Base-by-base conservation (phyloP, 1,140 invertebrate genomes). In the Sycophaga agraensis region DNA sequence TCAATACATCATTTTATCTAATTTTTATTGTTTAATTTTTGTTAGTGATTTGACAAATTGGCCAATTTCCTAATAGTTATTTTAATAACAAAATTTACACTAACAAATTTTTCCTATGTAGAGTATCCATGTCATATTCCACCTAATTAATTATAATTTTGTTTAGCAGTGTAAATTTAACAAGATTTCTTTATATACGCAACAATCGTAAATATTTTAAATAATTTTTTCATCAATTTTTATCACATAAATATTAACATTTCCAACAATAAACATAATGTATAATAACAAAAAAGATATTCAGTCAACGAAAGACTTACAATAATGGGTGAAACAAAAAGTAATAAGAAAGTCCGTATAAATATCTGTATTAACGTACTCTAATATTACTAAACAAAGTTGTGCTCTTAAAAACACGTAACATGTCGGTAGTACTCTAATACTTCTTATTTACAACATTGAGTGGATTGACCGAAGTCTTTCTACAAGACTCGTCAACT, bases 331-430 rank as follows among this genome's bases (percentile, higher is more conserved):
- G 14, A 37, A 40, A 53, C 19, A 24, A 53, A 24, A 35, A 54
- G 48, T 46, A 54, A 54, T 48, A 55, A 54, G 8, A 62, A 62
- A 55, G 49, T 54, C 21, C 22, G 59, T 62, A 62, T 39, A 62
- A 55, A 62, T 62, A 62, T 48, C n/a, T 48, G n/a, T n/a, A n/a
- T 26, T 61, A 48, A 42, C n/a, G 46, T 43, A 31, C 22, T 31
- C 11, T 14, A 51, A 39, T 51, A 37, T 54, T 35, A 39, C 31
- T 39, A 48, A 31, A 11, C 45, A 40, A 39, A 48, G 21, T 39
- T 11, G 35, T 35, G 19, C 51, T 35, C 11, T 37, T 46, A 19
- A 19, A 54, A 51, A 45, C 59, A 34, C 43, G 26, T 45, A 61
- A 48, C 22, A 43, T 39, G 16, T 43, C 42, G 26, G n/a, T 54